Evolutionary conservation across 37 sponge, comb jelly and placozoan genomes (phyloP), one percentile per base, ranked within the genome.

Genomic region (Ianthella basta): DNA sequence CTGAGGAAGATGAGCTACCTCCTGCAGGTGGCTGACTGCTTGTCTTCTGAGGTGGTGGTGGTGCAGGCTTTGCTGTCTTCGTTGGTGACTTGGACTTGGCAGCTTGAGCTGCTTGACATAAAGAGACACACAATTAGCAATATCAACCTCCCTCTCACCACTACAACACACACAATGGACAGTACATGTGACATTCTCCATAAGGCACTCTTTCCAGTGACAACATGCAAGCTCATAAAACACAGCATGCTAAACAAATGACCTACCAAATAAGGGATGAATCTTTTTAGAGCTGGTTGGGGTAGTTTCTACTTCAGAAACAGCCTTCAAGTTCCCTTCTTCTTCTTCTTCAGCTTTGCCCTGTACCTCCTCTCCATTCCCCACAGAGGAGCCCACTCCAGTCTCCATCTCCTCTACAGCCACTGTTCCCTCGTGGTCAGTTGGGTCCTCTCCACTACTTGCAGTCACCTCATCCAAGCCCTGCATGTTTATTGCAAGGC

Each of bases 241-340:
- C 50, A 44, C 3, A n/a, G n/a, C n/a, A 44, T 8, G 8, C 50
- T 10, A 44, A 44, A 44, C 50, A 44, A 44, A 8, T 27, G 8
- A n/a, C 72, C 30, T 50, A 78, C 79, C 23, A 78, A 78, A 78
- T 25, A 78, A 78, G n/a, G 79, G 55, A 15, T 78, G 79, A 79
- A 54, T 55, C 79, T 79, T 79, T 4, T 32, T 63, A 5, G 24
- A 29, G 27, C 64, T 29, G 20, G 27, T 37, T 4, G 38, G 34
- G 4, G 1, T 35, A 34, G 27, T 6, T 30, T n/a, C 33, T 10
- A 34, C 70, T 35, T 69, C 32, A 30, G 6, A 30, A 30, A 13
- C 33, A 16, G 33, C 18, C 25, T 69, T 29, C 10, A 16, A 4
- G 25, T 69, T 35, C n/a, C n/a, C n/a, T 29, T 69, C 34, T 29